Conservation (phyloP, 2,113 vertebrate species). For the Echinops telfairi region DNA sequence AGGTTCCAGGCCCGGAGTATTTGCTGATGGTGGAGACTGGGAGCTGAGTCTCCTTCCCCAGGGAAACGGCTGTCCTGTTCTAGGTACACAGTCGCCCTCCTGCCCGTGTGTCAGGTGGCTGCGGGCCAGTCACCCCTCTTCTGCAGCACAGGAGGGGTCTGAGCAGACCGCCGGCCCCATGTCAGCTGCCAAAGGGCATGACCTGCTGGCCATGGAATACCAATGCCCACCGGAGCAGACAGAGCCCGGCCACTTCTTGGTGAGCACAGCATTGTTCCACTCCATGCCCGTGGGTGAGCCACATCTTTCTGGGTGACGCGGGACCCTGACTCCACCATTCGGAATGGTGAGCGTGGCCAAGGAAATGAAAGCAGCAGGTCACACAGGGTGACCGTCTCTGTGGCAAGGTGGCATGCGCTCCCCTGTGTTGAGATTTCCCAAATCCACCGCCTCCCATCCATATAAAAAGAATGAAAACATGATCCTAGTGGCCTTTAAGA, state of each 20-base stretch:
- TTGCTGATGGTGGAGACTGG: neutral
- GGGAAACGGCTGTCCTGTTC: neutral
- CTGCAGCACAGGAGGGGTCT: too few relatives aligned
- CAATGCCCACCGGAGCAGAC: neutral
- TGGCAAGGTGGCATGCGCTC: too few relatives aligned
- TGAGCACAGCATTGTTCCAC: neutral
- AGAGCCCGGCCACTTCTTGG: neutral
- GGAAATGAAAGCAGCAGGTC: neutral
- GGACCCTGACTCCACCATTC: neutral
- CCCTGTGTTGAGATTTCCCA: neutral
- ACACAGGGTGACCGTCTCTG: neutral
- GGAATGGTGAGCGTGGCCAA: neutral
- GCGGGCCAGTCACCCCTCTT: too few relatives aligned
- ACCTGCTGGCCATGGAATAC: neutral
- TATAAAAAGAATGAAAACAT: neutral
- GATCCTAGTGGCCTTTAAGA: neutral
- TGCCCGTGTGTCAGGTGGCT: neutral
- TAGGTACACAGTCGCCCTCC: neutral
- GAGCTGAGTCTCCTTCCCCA: neutral
- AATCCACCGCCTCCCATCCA: neutral
- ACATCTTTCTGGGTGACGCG: neutral
- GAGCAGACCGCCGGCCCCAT: too few relatives aligned
- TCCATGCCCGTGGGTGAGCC: neutral
- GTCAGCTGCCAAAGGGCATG: neutral
- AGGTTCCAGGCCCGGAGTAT: neutral